Base-by-base conservation (phyloP, 2,797 vertebrate genomes). In the Pangasius sanitwongsei region DNA sequence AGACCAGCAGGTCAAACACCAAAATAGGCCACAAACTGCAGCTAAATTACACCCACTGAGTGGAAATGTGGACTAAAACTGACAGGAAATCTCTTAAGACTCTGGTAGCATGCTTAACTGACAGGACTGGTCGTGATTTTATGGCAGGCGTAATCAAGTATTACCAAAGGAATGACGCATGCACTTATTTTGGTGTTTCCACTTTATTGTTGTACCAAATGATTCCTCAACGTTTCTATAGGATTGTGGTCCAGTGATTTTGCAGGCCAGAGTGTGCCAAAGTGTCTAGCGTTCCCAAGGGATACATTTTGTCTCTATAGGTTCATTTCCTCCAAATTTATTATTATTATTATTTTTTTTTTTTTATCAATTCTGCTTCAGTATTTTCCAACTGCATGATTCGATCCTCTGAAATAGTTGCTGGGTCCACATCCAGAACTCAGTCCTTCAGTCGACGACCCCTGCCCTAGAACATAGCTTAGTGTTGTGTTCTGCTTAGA, bases 31-130 rank as follows among this genome's bases (percentile, higher is more conserved):
- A 84, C n/a, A 31, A 50, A 31, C 82, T 31, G 8, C 28, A 69
- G 44, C 20, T 84, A 20, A 84, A 69, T 84, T 84, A 50, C 9
- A 31, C 41, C n/a, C 41, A 85, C 18, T 15, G 61, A 85, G 83
- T 48, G 63, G 44, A 70, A 50, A 3, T 67, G 44, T 67, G 13
- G 41, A 48, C 59, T 20, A 50, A 50, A 67, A 50, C 61, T 31
- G 61, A 67, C 61, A 50, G 82, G 16, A 84, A 31, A 65, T 48
- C 50, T 44, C 3, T 18, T 31, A 83, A 65, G 16, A 50, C 61
- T 3, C 28, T 18, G 28, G 6, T 48, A 48, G 13, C n/a, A 18
- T 48, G 25, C 28, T 31, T 67, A 44, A 7, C 25, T 48, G 15
- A 65, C 61, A 9, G 59, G 13, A 67, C 1, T 25, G 31, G 31